Conservation (phyloP, 2,113 vertebrate genomes). For the Grammomys surdaster region DNA sequence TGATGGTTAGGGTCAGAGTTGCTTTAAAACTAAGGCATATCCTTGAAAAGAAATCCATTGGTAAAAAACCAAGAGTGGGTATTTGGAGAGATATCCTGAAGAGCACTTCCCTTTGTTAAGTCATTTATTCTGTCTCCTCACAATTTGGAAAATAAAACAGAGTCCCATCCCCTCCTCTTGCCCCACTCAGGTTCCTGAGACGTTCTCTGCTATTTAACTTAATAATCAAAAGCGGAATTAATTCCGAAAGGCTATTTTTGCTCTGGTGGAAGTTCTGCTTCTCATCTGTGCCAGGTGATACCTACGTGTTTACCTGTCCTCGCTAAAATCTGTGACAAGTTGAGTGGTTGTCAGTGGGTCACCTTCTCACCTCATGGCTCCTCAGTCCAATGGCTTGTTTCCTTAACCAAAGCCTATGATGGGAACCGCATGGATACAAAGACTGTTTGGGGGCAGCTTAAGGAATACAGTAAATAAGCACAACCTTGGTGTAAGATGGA, state of each 20-base stretch:
- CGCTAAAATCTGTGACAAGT: slow-evolving; percentile 34
- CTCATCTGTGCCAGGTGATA: slow-evolving; percentile 40
- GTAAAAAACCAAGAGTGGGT: neutral
- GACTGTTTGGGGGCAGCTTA: neutral
- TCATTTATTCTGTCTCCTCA: neutral
- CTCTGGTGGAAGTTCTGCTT: slow-evolving; percentile 15
- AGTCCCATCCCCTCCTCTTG: no score
- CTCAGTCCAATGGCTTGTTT: neutral
- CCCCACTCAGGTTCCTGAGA: slow-evolving; percentile 7
- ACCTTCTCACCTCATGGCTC: neutral
- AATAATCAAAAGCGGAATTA: neutral
- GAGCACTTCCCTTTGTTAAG: neutral
- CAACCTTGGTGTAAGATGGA: neutral
- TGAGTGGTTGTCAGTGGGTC: neutral
- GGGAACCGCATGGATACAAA: slow-evolving; percentile 6
- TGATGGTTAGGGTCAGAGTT: neutral
- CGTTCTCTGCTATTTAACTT: slow-evolving; percentile 19
- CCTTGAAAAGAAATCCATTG: neutral
- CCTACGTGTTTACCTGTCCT: slow-evolving; percentile 36
- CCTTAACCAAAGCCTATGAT: slow-evolving; percentile 26
- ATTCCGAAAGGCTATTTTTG: neutral
- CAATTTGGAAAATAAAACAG: slow-evolving; percentile 46
- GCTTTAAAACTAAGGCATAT: neutral
- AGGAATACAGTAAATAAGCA: slow-evolving; percentile 44
- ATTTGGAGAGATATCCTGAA: neutral